These are phyloP conservation scores for Syrista parreyssii DNA, from an alignment of 2,888 invertebrate genomes.

Conservation along the genomic window DNA sequence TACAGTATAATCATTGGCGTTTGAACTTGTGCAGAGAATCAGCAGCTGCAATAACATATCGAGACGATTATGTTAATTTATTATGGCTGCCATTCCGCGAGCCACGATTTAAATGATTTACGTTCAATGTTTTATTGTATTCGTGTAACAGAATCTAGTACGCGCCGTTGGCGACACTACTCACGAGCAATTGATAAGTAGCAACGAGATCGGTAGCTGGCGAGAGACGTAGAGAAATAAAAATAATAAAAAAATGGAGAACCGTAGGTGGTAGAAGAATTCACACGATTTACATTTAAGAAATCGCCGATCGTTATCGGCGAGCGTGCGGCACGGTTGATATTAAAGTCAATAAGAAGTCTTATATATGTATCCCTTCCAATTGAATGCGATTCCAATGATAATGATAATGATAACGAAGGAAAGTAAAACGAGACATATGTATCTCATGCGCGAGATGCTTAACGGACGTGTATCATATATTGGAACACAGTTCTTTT, in stretches of 20 bases:
- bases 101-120: slow-evolving; percentile 56
- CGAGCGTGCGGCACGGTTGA: background rate
- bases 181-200: slow-evolving; percentile 19
- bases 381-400: background rate
- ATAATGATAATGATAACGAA: slow-evolving; percentile 6
- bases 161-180: background rate
- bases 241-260: slow-evolving; percentile 5
- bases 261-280: background rate
- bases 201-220: background rate
- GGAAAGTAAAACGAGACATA: background rate
- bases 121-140: slow-evolving; percentile 39
- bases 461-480: background rate
- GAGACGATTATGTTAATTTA: slow-evolving; percentile 47
- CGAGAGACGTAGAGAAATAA: background rate
- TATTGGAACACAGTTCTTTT: background rate
- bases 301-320: background rate
- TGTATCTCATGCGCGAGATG: background rate
- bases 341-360: background rate
- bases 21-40: background rate
- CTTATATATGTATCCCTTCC: background rate
- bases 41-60: slow-evolving; percentile 9
- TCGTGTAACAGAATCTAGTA: background rate
- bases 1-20: background rate
- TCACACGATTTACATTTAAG: background rate
- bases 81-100: slow-evolving; percentile 38